A percentile compares a stretch with the other conserved stretches of the same genome.
Evolutionary conservation across 2,888 invertebrate species (phyloP).

Genomic region (Luperina testacea): DNA sequence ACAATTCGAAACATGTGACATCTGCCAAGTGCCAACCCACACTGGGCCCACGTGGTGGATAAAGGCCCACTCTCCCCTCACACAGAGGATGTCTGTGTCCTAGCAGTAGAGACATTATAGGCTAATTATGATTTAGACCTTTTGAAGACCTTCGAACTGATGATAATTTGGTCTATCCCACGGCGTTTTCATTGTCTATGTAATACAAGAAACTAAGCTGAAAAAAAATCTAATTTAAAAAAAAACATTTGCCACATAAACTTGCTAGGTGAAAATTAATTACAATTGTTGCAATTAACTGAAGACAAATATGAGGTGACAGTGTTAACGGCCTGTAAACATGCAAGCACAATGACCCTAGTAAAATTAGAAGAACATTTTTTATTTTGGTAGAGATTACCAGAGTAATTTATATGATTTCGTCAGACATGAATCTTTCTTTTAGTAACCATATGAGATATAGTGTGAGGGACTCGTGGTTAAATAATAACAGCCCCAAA

Average conservation of each 20-base stretch:
- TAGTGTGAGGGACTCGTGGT: neutral
- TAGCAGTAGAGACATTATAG: no score
- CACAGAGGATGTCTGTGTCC: no score
- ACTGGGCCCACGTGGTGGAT: neutral
- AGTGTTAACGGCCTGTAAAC: constrained; percentile 67
- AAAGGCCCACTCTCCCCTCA: no score
- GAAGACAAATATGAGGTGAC: constrained; percentile 71
- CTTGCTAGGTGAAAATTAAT: constrained; percentile 31
- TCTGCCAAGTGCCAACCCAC: neutral
- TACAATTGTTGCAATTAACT: constrained; percentile 54
- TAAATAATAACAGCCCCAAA: neutral
- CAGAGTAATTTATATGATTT: neutral
- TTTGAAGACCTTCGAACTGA: neutral
- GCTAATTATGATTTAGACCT: no score
- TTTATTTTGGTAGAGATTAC: neutral
- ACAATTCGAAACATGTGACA: neutral
- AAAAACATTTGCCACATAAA: neutral
- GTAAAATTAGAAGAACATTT: constrained; percentile 1
- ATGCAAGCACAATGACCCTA: constrained; percentile 67
- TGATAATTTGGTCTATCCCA: neutral
- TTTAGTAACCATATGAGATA: neutral
- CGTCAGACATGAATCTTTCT: neutral
- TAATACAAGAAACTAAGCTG: neutral
- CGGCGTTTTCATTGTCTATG: neutral
- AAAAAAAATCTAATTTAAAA: neutral